Conservation (phyloP, 2,113 vertebrate species). For the Syngnathus typhle region DNA sequence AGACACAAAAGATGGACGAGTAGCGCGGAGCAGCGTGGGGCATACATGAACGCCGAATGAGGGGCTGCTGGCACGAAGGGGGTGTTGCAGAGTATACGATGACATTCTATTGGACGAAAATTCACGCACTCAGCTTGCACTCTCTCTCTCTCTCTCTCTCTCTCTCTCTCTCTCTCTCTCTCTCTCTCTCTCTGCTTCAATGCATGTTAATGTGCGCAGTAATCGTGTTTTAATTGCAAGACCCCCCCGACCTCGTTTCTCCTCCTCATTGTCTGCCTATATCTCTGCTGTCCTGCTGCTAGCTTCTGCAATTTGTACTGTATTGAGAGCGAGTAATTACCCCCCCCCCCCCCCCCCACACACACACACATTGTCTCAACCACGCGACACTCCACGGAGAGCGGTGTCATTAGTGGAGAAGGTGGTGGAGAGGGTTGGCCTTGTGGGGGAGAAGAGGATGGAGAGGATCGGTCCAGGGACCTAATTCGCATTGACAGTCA, state of each 20-base stretch:
- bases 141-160: constrained; percentile 12
- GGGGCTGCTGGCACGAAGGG: constrained; percentile 39
- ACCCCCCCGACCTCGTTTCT: constrained; percentile 32
- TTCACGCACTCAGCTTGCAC: constrained; percentile 7
- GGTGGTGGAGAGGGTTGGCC: constrained; percentile 17
- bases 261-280: constrained; percentile 9
- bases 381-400: constrained; percentile 44
- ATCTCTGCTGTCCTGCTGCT: constrained; percentile 34
- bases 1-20: constrained; percentile 1
- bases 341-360: constrained; percentile 14
- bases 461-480: constrained; percentile 47
- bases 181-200: constrained; percentile 33
- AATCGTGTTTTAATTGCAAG: constrained; percentile 68
- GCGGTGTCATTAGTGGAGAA: constrained; percentile 54
- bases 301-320: constrained; percentile 55
- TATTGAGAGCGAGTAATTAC: constrained; percentile 59
- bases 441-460: constrained; percentile 11
- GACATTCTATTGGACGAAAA: constrained; percentile 15
- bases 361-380: constrained; percentile 40
- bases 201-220: constrained; percentile 68
- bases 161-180: constrained; percentile 12
- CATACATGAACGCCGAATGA: constrained; percentile 22
- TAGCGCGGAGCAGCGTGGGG: background rate
- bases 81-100: constrained; percentile 30
- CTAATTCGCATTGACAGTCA: constrained; percentile 74